phyloP scores from a whole-genome alignment of 2,113 vertebrate species.

The Spea multiplicata region DNA sequence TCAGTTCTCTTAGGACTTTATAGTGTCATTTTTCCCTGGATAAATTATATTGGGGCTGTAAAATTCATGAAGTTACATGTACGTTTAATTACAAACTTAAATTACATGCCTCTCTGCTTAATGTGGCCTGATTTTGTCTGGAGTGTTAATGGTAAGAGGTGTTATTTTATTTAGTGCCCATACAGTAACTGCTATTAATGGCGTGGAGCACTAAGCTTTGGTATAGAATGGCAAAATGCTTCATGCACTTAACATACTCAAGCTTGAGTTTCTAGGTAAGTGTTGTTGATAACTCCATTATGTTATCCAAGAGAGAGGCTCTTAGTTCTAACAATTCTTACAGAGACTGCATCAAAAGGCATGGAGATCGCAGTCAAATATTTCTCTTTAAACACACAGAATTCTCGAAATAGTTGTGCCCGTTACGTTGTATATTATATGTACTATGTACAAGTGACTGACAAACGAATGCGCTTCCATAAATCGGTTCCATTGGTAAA shows the following conservation, averaged over 20 bases:
- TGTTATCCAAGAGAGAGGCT: too few relatives aligned
- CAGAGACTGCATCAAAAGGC: too few relatives aligned
- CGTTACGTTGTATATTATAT: too few relatives aligned
- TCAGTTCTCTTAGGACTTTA: constrained; percentile 5
- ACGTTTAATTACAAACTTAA: constrained; percentile 40
- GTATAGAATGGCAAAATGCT: constrained; percentile 36
- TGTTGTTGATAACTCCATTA: too few relatives aligned
- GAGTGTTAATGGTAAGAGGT: constrained; percentile 41
- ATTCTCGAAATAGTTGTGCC: too few relatives aligned
- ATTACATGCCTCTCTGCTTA: constrained; percentile 14
- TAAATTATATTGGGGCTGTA: constrained; percentile 24
- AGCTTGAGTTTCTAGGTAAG: too few relatives aligned
- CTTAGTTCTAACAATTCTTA: too few relatives aligned
- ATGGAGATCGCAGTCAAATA: too few relatives aligned
- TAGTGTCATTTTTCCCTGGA: constrained; percentile 13
- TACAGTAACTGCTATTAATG: constrained; percentile 30
- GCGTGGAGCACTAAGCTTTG: constrained; percentile 18
- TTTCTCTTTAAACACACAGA: too few relatives aligned
- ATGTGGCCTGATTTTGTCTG: constrained; percentile 37
- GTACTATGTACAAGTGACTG: too few relatives aligned
- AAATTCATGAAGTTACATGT: constrained; percentile 38
- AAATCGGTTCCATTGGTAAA: too few relatives aligned
- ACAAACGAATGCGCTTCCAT: too few relatives aligned
- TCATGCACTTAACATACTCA: background rate
- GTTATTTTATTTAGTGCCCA: constrained; percentile 34